phyloP scores from a whole-genome alignment of 2,113 vertebrate species.

The Colinus virginianus region DNA sequence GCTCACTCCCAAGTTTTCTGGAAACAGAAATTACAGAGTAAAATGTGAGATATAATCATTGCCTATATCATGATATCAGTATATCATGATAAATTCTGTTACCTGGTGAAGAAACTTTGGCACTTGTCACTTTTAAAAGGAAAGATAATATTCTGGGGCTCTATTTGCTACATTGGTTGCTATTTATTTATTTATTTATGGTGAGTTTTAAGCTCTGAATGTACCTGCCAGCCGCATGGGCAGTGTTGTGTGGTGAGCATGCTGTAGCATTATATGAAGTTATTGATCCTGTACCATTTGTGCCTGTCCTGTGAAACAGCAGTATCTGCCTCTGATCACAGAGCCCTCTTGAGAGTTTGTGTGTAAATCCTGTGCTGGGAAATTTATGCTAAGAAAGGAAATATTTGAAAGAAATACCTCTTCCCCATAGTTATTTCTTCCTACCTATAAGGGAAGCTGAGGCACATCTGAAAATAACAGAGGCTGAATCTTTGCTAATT shows the following conservation, averaged over 20 bases:
- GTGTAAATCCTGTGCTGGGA: not conserved
- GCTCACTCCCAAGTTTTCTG: not conserved
- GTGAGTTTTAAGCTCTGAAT: not conserved
- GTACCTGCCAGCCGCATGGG: not conserved
- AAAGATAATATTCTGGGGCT: not conserved
- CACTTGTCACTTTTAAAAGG: not conserved
- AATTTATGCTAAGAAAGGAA: not conserved
- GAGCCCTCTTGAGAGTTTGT: not conserved
- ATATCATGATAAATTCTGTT: not conserved
- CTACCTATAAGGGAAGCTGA: not conserved
- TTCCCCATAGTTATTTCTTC: not conserved
- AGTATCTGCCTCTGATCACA: accelerated
- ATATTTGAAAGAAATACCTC: not conserved
- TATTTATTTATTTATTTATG: not conserved
- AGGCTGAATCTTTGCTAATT: not conserved
- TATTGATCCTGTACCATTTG: not conserved
- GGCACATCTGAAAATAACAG: not conserved
- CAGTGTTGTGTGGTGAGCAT: not conserved
- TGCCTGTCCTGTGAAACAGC: not conserved
- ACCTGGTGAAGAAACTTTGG: not conserved
- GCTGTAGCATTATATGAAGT: not conserved
- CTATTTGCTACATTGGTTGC: not conserved
- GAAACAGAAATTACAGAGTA: not conserved
- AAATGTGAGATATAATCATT: not conserved
- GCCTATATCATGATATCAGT: not conserved